Conservation (phyloP, 1,140 invertebrate genomes). For the Trigoniulus corallinus region DNA sequence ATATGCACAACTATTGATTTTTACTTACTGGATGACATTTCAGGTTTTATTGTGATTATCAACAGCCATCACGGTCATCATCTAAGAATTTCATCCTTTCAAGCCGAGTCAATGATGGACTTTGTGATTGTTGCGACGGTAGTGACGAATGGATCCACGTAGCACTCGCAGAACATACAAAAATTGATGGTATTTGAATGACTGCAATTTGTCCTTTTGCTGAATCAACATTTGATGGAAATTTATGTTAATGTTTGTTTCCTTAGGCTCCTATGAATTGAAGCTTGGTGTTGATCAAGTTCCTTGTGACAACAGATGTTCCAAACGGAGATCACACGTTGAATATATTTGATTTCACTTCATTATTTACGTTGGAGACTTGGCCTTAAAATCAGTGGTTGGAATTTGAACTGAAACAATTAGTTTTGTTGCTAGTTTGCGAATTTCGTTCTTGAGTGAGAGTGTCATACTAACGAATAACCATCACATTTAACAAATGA, state of each 20-base stretch:
- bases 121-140: constrained; percentile 54
- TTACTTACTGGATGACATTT: constrained; percentile 3
- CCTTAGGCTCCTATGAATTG: neutral
- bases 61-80: constrained; percentile 5
- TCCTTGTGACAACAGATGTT: neutral
- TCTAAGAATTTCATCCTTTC: constrained; percentile 15
- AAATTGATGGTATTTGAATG: neutral
- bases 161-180: constrained; percentile 6
- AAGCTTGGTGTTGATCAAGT: neutral
- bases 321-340: too few relatives aligned
- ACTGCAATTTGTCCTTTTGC: neutral
- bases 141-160: constrained; percentile 47
- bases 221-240: neutral
- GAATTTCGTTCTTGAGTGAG: too few relatives aligned
- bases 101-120: constrained; percentile 29
- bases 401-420: too few relatives aligned
- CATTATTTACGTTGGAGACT: too few relatives aligned
- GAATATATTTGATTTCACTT: too few relatives aligned
- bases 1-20: too few relatives aligned
- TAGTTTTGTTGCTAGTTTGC: too few relatives aligned
- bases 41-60: constrained; percentile 16
- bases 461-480: too few relatives aligned
- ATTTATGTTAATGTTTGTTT: neutral
- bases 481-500: too few relatives aligned
- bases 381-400: too few relatives aligned